Conservation (phyloP, 2,888 invertebrate species). For the Microctonus aethiopoides region DNA sequence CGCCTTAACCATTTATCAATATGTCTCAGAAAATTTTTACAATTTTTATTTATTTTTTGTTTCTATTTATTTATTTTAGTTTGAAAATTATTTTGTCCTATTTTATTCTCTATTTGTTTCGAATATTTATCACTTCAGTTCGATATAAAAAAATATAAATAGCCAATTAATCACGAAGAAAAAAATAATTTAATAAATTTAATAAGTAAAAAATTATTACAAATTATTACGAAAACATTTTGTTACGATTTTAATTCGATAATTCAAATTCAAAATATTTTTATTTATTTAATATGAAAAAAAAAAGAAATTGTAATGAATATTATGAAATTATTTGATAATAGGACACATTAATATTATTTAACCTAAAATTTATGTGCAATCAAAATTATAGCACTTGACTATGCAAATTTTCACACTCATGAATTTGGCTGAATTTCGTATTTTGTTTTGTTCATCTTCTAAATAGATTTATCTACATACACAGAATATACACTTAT, state of each 20-base stretch:
- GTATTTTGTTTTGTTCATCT: not conserved
- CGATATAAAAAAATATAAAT: too few relatives aligned
- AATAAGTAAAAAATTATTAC: too few relatives aligned
- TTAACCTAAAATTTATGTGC: not conserved
- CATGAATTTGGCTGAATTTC: not conserved
- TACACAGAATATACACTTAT: not conserved
- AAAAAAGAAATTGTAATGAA: too few relatives aligned
- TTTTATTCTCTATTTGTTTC: not conserved
- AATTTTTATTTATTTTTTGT: not conserved
- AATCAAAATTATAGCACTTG: not conserved
- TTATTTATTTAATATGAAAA: not conserved
- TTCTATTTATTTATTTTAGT: too few relatives aligned
- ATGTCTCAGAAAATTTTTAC: slow-evolving; percentile 3
- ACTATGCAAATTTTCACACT: not conserved
- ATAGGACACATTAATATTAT: not conserved
- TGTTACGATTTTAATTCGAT: too few relatives aligned
- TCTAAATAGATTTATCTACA: not conserved
- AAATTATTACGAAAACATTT: too few relatives aligned
- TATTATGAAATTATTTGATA: too few relatives aligned
- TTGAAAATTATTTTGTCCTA: not conserved
- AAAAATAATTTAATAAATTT: too few relatives aligned
- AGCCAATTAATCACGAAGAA: too few relatives aligned
- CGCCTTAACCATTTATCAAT: not conserved
- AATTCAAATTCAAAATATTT: too few relatives aligned
- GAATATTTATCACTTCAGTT: too few relatives aligned